Evolutionary conservation across 2,888 invertebrate genomes (phyloP).

Genomic region (Allophyes oxyacanthae): DNA sequence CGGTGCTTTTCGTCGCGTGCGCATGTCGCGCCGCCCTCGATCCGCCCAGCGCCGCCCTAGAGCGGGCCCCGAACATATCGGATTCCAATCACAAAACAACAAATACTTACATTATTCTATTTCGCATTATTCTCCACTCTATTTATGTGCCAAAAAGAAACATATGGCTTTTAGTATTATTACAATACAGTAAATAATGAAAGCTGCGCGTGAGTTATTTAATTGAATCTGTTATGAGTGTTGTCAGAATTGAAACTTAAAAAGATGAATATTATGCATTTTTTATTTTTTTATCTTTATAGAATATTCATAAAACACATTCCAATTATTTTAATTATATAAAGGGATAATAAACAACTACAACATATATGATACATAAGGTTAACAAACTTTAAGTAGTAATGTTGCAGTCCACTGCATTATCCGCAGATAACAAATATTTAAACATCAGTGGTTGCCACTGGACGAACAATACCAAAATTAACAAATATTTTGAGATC

Average conservation of each 20-base stretch:
- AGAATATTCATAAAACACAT: no score
- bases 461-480: no score
- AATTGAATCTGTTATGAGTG: not conserved
- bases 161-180: slow-evolving; percentile 13
- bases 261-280: not conserved
- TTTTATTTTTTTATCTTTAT: not conserved
- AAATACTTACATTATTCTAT: slow-evolving; percentile 60
- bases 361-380: no score
- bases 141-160: slow-evolving; percentile 33
- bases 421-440: no score
- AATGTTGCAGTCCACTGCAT: no score
- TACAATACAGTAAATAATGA: slow-evolving; percentile 9
- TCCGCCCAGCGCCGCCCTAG: slow-evolving; percentile 68
- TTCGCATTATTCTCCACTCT: slow-evolving; percentile 56
- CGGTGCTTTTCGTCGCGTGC: slow-evolving; percentile 68
- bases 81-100: slow-evolving; percentile 70
- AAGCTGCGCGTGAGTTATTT: slow-evolving; percentile 2
- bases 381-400: no score
- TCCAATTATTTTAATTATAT: no score
- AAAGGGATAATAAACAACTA: no score
- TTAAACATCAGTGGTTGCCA: no score
- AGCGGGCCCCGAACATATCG: slow-evolving; percentile 57
- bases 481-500: no score
- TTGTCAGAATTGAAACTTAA: not conserved
- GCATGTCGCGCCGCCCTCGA: slow-evolving; percentile 78